Percentiles rank a stretch among this genome's conserved stretches.
Conservation (phyloP, 2,888 invertebrate genomes). For the Agonum fuliginosum region DNA sequence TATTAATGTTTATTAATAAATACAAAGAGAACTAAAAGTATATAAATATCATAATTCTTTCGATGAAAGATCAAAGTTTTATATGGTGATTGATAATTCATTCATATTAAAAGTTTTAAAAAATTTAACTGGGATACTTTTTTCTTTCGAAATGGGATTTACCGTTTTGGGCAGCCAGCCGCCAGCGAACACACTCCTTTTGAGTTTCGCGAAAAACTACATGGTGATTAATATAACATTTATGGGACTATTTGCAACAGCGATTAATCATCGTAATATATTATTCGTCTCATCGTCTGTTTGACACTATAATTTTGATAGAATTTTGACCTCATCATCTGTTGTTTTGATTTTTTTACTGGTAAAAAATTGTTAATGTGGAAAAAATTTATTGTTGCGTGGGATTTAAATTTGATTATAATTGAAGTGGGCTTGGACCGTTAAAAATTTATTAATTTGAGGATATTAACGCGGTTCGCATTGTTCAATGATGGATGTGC, state of each 20-base stretch:
- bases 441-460: conserved; percentile 43
- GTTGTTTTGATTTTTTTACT: conserved; percentile 15
- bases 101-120: too few relatives aligned
- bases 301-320: conserved; percentile 47
- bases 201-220: conserved; percentile 9
- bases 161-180: too few relatives aligned
- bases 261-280: conserved; percentile 40
- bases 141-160: too few relatives aligned
- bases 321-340: conserved; percentile 42
- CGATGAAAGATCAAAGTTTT: too few relatives aligned
- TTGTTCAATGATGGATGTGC: too few relatives aligned
- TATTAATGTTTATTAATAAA: too few relatives aligned
- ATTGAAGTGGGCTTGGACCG: conserved; percentile 41
- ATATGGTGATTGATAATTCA: too few relatives aligned
- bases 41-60: too few relatives aligned
- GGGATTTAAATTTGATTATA: conserved; percentile 47
- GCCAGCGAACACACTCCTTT: too few relatives aligned
- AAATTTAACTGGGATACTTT: too few relatives aligned
- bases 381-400: conserved; percentile 36
- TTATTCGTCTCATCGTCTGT: conserved; percentile 42
- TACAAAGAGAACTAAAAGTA: too few relatives aligned
- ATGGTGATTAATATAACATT: conserved; percentile 15
- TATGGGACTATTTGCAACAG: not conserved
- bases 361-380: conserved; percentile 42
- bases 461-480: conserved; percentile 14